A percentile compares a stretch with the other conserved stretches of the same genome.
Conservation (phyloP, 2,888 invertebrate genomes). For the Mesochorus sp. region DNA sequence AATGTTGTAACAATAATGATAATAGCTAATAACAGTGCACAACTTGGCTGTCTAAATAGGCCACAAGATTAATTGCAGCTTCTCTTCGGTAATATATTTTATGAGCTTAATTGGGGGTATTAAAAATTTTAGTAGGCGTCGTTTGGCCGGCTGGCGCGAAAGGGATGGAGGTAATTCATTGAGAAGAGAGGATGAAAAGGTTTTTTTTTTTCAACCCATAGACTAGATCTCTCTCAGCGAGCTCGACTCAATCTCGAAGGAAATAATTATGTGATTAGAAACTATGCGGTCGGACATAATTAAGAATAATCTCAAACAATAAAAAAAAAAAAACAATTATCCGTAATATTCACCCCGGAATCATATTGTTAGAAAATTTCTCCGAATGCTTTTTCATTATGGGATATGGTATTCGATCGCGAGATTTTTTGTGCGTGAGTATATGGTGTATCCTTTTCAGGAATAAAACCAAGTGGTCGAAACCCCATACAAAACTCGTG, state of each 20-base stretch:
- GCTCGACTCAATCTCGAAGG: not conserved
- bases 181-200: not conserved
- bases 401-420: not conserved
- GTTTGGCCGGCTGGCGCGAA: not conserved
- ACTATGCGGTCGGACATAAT: not conserved
- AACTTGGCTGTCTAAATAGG: conserved; percentile 7
- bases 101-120: conserved; percentile 13
- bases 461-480: conserved; percentile 21
- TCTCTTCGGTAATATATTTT: not conserved
- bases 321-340: too few relatives aligned
- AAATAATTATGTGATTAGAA: not conserved
- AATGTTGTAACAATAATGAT: conserved; percentile 19
- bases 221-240: not conserved
- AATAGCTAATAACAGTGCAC: not conserved
- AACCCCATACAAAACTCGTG: conserved; percentile 35
- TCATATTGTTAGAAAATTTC: not conserved
- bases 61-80: conserved; percentile 22
- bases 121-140: not conserved
- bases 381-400: conserved; percentile 17
- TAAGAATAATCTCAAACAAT: not conserved
- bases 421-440: conserved; percentile 12
- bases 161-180: not conserved
- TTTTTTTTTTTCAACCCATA: not conserved
- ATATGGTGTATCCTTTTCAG: conserved; percentile 14
- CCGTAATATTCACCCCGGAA: too few relatives aligned